Conservation (phyloP, 2,888 invertebrate species). For the Lepeophtheirus nordmannii region DNA sequence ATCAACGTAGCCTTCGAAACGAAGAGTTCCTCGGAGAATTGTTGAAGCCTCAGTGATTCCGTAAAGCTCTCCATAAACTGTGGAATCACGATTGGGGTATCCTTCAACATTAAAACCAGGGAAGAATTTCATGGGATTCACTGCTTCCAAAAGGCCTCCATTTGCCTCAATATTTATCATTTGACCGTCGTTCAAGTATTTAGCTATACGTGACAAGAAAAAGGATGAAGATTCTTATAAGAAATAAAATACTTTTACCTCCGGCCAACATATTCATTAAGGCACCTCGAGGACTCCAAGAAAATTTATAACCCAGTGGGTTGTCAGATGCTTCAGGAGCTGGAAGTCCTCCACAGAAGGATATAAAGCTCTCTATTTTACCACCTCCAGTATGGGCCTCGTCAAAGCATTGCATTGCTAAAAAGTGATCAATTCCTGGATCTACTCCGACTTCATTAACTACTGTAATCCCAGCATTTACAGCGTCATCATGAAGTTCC, state of each 20-base stretch:
- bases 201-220: conserved; percentile 21
- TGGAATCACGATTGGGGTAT: conserved; percentile 90
- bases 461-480: conserved; percentile 73
- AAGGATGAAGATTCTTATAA: not conserved
- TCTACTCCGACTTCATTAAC: conserved; percentile 94
- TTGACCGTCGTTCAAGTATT: conserved; percentile 34
- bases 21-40: conserved; percentile 76
- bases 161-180: conserved; percentile 74
- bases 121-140: conserved; percentile 65
- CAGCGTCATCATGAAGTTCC: conserved; percentile 59
- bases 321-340: conserved; percentile 92
- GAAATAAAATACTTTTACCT: not conserved
- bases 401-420: conserved; percentile 93
- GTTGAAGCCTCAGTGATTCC: conserved; percentile 74
- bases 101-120: conserved; percentile 94
- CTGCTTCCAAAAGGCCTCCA: conserved; percentile 70
- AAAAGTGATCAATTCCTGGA: conserved; percentile 93
- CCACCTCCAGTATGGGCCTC: conserved; percentile 52
- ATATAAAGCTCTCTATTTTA: conserved; percentile 74
- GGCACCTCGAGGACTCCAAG: conserved; percentile 91
- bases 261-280: conserved; percentile 66
- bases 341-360: conserved; percentile 88
- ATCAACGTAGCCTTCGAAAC: conserved; percentile 79
- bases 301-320: conserved; percentile 75
- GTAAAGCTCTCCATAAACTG: conserved; percentile 68